Percentiles rank a stretch among this genome's conserved stretches.
Conservation (phyloP, 2,888 invertebrate genomes). For the Charanyca ferruginea region DNA sequence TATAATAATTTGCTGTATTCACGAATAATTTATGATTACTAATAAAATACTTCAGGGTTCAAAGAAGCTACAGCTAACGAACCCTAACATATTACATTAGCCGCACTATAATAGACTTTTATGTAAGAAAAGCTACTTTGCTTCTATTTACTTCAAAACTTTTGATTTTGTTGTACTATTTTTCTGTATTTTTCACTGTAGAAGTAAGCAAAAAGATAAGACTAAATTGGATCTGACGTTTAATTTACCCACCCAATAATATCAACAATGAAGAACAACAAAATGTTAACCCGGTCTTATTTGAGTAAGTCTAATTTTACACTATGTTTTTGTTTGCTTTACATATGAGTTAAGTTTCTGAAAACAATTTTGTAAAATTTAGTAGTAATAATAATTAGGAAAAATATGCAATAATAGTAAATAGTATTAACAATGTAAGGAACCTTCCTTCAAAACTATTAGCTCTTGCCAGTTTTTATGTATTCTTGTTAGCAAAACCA, state of each 20-base stretch:
- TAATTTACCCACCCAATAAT: too few relatives aligned
- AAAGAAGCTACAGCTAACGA: background rate
- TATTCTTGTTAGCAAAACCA: constrained; percentile 34
- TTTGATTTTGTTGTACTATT: background rate
- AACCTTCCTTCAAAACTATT: background rate
- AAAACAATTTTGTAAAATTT: background rate
- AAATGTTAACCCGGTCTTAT: background rate
- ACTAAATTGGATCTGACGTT: too few relatives aligned
- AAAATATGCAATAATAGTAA: background rate
- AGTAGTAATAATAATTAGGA: background rate
- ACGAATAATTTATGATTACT: background rate
- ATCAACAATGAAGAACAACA: too few relatives aligned
- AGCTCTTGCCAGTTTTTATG: background rate
- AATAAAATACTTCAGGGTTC: background rate
- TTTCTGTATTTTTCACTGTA: too few relatives aligned
- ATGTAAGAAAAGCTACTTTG: background rate
- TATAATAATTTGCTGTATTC: background rate
- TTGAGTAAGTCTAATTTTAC: background rate
- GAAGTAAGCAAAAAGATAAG: too few relatives aligned
- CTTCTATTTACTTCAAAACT: background rate
- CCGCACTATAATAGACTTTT: background rate
- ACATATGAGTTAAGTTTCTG: background rate
- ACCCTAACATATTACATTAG: background rate
- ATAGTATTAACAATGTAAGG: background rate
- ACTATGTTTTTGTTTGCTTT: background rate